A percentile compares a stretch with the other conserved stretches of the same genome.
Evolutionary conservation across 2,113 vertebrate species (phyloP).

Genomic region (Pollachius pollachius): DNA sequence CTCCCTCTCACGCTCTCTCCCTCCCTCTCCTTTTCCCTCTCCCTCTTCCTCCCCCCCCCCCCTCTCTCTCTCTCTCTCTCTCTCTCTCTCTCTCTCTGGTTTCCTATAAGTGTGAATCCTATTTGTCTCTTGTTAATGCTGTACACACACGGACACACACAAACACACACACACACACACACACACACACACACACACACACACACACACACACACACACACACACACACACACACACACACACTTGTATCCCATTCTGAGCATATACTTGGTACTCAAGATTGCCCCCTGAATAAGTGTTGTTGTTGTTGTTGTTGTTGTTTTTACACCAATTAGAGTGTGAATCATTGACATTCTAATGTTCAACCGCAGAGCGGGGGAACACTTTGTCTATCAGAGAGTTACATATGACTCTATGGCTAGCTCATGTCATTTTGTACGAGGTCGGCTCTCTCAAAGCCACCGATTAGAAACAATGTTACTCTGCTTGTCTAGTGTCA

Average conservation of each 20-base stretch:
- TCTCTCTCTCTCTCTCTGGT: background rate
- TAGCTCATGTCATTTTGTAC: background rate
- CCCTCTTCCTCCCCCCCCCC: slow-evolving; percentile 25
- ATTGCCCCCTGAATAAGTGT: slow-evolving; percentile 49
- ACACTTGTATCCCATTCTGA: slow-evolving; percentile 7
- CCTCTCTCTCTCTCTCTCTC: slow-evolving; percentile 10
- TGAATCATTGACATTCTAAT: slow-evolving; percentile 56
- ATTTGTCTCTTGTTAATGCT: slow-evolving; percentile 66
- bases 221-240: background rate
- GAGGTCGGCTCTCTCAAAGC: too few species aligned
- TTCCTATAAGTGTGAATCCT: slow-evolving; percentile 54
- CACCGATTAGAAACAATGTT: too few species aligned
- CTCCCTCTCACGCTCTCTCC: too few species aligned
- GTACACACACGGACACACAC: background rate
- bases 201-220: background rate
- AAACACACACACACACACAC: background rate
- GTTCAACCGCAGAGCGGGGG: slow-evolving; percentile 45
- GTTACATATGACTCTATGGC: slow-evolving; percentile 40
- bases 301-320: slow-evolving; percentile 15
- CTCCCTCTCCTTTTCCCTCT: slow-evolving; percentile 31
- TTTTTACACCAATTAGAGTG: slow-evolving; percentile 50
- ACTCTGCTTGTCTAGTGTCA: too few species aligned
- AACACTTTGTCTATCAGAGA: slow-evolving; percentile 44
- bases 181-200: background rate
- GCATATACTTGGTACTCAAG: slow-evolving; percentile 36